These are phyloP conservation scores for Chrysocyon brachyurus DNA, from an alignment of 2,797 vertebrate genomes.

Conservation along the genomic window DNA sequence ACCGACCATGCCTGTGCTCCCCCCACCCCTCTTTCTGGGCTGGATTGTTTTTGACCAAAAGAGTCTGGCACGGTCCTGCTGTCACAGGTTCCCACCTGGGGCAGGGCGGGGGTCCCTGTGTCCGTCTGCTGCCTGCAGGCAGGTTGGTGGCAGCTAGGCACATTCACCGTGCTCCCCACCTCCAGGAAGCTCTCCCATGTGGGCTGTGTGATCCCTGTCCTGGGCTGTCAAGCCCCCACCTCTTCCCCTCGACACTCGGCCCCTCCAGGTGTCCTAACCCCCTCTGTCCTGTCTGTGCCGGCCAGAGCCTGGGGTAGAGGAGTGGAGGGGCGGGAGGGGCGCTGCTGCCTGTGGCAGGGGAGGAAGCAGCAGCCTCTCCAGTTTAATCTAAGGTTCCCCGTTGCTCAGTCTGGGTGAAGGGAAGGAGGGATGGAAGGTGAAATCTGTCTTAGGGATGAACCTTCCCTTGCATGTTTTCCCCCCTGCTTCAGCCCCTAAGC, in stretches of 20 bases:
- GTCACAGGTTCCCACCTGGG: slow-evolving; percentile 7
- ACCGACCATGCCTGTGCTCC: not conserved
- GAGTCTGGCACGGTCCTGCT: not conserved
- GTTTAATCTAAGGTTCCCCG: not conserved
- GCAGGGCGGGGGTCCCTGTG: not conserved
- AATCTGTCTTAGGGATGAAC: slow-evolving; percentile 73
- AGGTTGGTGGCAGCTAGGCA: not conserved
- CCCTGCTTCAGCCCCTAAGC: slow-evolving; percentile 63
- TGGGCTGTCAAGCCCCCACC: not conserved
- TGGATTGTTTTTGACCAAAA: slow-evolving; percentile 44
- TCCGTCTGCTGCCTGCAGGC: not conserved
- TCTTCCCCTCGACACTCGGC: not conserved
- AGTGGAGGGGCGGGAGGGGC: not conserved
- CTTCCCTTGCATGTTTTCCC: slow-evolving; percentile 58
- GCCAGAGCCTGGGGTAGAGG: not conserved
- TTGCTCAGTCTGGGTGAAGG: not conserved
- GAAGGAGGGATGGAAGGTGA: slow-evolving; percentile 68
- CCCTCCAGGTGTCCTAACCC: not conserved
- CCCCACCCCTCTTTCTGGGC: not conserved
- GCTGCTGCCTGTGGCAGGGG: not conserved
- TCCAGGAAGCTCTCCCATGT: not conserved
- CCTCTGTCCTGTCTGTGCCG: not conserved
- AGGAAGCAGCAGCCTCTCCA: not conserved
- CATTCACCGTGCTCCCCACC: not conserved
- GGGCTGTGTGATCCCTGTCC: not conserved